These are phyloP conservation scores for Probosciger aterrimus DNA, from an alignment of 2,113 vertebrate species.

Conservation along the genomic window DNA sequence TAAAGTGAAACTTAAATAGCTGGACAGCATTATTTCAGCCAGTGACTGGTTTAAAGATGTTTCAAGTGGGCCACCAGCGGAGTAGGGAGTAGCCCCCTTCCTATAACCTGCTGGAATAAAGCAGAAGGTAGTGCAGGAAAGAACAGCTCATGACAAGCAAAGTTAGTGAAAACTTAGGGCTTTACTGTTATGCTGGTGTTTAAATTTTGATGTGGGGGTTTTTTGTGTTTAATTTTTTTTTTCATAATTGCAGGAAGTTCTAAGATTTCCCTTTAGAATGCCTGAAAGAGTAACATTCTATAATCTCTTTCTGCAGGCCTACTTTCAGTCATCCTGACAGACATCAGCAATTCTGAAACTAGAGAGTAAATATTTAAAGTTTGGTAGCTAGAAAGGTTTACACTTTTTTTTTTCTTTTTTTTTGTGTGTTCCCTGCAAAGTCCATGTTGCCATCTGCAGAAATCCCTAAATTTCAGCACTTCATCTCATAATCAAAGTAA, in stretches of 20 bases:
- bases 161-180: slow-evolving; percentile 26
- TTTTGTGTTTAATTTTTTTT: not conserved
- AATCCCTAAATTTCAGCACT: not conserved
- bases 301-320: not conserved
- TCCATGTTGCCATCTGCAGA: not conserved
- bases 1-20: not conserved
- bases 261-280: not conserved
- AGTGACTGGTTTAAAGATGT: not conserved
- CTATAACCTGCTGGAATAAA: not conserved
- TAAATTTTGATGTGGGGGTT: not conserved
- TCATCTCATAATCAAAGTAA: not conserved
- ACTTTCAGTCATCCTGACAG: not conserved
- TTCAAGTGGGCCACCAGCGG: not conserved
- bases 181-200: not conserved
- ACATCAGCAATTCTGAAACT: not conserved
- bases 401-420: not conserved
- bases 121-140: slow-evolving; percentile 34
- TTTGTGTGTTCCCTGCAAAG: not conserved
- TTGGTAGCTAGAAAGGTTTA: not conserved
- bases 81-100: not conserved
- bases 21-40: not conserved
- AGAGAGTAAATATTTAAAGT: not conserved
- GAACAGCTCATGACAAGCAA: slow-evolving; percentile 41
- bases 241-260: not conserved
- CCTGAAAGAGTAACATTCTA: not conserved